Evolutionary conservation across 2,797 vertebrate species (phyloP), one percentile per base, ranked within the genome.

Genomic region (Chelmon rostratus): DNA sequence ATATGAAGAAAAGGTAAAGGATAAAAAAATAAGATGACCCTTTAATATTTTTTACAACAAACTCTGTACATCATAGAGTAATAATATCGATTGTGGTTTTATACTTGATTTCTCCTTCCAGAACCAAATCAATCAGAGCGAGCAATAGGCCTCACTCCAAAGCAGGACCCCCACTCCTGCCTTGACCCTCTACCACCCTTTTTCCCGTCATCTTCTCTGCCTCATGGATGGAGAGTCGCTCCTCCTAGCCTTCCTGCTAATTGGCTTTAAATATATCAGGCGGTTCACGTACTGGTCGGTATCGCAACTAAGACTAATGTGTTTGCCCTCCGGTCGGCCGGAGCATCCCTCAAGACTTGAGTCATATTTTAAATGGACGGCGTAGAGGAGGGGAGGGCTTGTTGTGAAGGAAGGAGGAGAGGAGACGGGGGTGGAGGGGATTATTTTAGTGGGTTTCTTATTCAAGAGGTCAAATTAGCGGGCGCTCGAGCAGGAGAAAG

Each of bases 241-340:
- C 68, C 73, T 88, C 84, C 75, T 76, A 62, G 83, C 88, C 85
- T 86, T 75, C 73, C 72, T 68, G 82, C 88, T 95, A 94, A 95
- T 94, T 93, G 94, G 91, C 89, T 93, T 93, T 94, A 94, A 93
- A 94, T 91, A 93, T 91, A 93, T 93, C 91, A 94, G 90, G 90
- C 92, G 37, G 91, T 92, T 92, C 91, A 92, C 84, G 83, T 92
- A 91, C 90, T 92, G 90, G 88, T 89, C 82, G 78, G 88, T 93
- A 88, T 94, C 92, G 91, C 86, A 83, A 86, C 89, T 88, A 91
- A 93, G 89, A 93, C 91, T 92, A 92, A 93, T 94, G 92, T 79
- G 84, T 93, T 92, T 87, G 90, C 89, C 94, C 93, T 90, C 77
- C 71, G 81, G 93, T 86, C 63, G 33, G 79, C 86, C 75, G 1